A percentile compares a stretch with the other conserved stretches of the same genome.
Evolutionary conservation across 2,888 invertebrate genomes (phyloP).

Genomic region (Himalopsyche japonica): DNA sequence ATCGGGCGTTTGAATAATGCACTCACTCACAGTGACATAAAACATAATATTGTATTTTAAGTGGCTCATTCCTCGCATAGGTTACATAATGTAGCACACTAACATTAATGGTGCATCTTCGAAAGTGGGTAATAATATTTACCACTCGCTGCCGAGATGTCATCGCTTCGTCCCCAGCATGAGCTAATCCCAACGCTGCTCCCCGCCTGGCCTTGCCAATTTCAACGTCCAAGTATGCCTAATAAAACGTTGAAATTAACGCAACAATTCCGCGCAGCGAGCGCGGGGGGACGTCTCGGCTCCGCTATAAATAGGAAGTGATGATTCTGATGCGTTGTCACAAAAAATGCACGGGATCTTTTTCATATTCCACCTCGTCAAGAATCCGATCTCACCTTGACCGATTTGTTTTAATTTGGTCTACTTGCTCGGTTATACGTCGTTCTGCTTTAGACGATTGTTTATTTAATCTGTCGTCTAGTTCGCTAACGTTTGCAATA

Average conservation of each 20-base stretch:
- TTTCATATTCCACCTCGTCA: neutral
- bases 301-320: neutral
- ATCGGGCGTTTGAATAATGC: neutral
- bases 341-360: neutral
- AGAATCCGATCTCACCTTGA: neutral
- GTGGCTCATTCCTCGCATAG: neutral
- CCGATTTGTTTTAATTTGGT: neutral
- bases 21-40: neutral
- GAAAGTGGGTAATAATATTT: neutral
- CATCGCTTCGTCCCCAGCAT: neutral
- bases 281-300: neutral
- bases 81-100: neutral
- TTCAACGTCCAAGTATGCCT: neutral
- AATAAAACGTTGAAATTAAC: neutral
- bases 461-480: no score
- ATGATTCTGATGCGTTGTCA: neutral
- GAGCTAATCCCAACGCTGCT: neutral
- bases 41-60: neutral
- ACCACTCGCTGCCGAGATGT: neutral
- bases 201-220: neutral
- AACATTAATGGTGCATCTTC: neutral
- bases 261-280: neutral
- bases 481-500: no score
- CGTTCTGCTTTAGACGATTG: no score
- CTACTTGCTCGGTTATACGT: no score